Evolutionary conservation across 2,888 invertebrate genomes (phyloP).

Genomic region (Acrobasis consociella): DNA sequence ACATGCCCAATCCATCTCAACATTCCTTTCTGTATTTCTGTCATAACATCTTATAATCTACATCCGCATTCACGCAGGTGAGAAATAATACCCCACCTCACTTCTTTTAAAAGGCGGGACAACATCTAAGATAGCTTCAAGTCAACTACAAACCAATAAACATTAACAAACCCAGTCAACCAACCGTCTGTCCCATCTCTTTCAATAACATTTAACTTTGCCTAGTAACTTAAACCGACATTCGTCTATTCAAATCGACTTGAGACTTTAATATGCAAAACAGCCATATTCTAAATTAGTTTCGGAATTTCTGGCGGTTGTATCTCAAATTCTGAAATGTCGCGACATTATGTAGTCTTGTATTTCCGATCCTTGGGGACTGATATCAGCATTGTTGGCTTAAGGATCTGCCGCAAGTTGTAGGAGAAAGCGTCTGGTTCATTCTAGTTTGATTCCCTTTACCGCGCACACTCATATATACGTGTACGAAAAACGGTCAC

Average conservation of each 20-base stretch:
- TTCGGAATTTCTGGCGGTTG: constrained; percentile 24
- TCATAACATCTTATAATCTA: too few species aligned
- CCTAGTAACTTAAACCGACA: not conserved
- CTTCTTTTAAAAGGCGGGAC: too few species aligned
- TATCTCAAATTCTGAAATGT: constrained; percentile 23
- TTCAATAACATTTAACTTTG: not conserved
- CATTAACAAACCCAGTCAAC: not conserved
- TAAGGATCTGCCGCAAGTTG: constrained; percentile 23
- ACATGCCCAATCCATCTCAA: too few species aligned
- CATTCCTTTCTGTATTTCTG: too few species aligned
- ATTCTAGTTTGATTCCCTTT: too few species aligned
- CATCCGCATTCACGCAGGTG: too few species aligned
- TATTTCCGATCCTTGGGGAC: constrained; percentile 27
- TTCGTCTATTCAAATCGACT: constrained; percentile 18
- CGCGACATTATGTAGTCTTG: constrained; percentile 24
- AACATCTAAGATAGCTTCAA: too few species aligned
- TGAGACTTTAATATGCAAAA: constrained; percentile 20
- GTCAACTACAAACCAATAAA: not conserved
- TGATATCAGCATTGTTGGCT: constrained; percentile 32
- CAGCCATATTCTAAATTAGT: constrained; percentile 23
- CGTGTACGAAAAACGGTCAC: too few species aligned
- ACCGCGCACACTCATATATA: too few species aligned
- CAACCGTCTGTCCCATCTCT: not conserved
- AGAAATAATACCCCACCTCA: too few species aligned
- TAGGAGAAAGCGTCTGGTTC: constrained; percentile 16